phyloP scores from a whole-genome alignment of 2,888 invertebrate genomes.

The Apodemia zela region DNA sequence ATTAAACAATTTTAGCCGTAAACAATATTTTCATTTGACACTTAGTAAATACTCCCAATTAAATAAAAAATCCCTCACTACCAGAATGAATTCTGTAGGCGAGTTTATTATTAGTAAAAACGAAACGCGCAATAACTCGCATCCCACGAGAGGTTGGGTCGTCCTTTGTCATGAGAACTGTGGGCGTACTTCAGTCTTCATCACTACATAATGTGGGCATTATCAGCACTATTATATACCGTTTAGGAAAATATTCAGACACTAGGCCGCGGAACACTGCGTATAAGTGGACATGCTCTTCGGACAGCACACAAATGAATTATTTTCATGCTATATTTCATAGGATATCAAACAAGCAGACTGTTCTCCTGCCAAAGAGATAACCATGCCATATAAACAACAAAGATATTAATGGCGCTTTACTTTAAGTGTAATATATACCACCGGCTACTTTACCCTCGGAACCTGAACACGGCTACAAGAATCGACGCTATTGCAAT shows the following conservation, averaged over 20 bases:
- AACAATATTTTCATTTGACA: no score
- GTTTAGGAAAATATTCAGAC: neutral
- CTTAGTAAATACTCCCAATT: neutral
- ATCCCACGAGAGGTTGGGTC: neutral
- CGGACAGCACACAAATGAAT: no score
- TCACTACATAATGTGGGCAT: neutral
- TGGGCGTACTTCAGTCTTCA: conserved; percentile 5
- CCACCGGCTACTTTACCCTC: no score
- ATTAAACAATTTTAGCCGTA: neutral
- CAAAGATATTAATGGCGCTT: no score
- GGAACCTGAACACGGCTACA: no score
- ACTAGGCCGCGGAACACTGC: neutral
- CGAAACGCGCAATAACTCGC: conserved; percentile 1
- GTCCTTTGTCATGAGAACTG: conserved; percentile 1
- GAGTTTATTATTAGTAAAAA: neutral
- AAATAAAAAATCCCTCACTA: neutral
- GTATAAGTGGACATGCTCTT: no score
- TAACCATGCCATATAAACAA: no score
- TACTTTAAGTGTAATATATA: no score
- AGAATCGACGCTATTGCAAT: no score
- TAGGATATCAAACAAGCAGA: no score
- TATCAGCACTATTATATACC: conserved; percentile 1
- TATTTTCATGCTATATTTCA: no score
- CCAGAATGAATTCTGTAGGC: neutral
- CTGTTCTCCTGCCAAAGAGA: no score